These are phyloP conservation scores for Drosophila tanythrix DNA, from an alignment of 2,888 invertebrate genomes.

Conservation along the genomic window DNA sequence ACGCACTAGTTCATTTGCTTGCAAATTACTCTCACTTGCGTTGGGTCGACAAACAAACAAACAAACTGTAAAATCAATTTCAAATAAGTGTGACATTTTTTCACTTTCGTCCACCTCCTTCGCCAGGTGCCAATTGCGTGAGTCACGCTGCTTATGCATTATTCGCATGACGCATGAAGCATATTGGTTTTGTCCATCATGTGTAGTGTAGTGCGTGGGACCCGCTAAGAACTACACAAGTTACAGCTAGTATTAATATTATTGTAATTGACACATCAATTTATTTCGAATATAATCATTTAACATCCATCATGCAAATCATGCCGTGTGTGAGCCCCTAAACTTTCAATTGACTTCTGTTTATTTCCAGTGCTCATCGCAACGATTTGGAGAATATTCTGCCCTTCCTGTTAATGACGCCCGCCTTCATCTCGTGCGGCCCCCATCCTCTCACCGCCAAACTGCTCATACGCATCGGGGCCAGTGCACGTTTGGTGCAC, in stretches of 20 bases:
- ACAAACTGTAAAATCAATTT: not conserved
- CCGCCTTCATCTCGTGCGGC: slow-evolving; percentile 86
- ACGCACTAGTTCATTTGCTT: not conserved
- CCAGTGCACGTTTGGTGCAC: slow-evolving; percentile 86
- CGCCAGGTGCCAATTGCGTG: not conserved
- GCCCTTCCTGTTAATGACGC: slow-evolving; percentile 86
- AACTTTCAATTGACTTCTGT: not conserved
- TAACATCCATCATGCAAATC: not conserved
- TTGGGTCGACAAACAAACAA: not conserved
- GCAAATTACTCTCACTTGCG: not conserved
- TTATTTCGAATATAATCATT: not conserved
- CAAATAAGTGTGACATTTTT: not conserved
- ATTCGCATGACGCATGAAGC: not conserved
- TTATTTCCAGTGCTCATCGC: slow-evolving; percentile 87
- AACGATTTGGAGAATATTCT: slow-evolving; percentile 90
- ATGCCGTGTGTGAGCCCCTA: not conserved
- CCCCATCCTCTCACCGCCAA: slow-evolving; percentile 86
- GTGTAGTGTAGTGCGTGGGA: not conserved
- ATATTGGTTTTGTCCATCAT: not conserved
- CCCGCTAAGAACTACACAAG: not conserved
- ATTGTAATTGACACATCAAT: not conserved
- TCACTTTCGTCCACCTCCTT: not conserved
- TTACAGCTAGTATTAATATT: not conserved
- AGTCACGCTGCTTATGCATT: not conserved
- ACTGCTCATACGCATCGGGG: slow-evolving; percentile 86